A percentile compares a stretch with the other conserved stretches of the same genome.
Conservation (phyloP, 2,888 invertebrate species). For the Tetragonula carbonaria region DNA sequence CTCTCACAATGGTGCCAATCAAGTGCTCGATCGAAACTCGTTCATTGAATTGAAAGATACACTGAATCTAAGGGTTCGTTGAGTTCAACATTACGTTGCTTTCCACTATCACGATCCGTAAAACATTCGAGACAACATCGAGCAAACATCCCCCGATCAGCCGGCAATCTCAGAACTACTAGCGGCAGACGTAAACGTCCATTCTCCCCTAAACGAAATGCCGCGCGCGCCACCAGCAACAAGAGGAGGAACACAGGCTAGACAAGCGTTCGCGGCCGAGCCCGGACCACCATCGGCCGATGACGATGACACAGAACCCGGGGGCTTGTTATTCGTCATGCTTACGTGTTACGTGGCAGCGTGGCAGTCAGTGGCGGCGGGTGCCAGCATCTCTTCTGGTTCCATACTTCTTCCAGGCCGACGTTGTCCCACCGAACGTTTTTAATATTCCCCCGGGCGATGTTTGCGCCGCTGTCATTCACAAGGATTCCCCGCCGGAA, state of each 20-base stretch:
- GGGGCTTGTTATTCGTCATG: conserved; percentile 71
- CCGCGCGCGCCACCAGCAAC: too few species aligned
- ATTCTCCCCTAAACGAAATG: neutral
- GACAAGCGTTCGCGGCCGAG: conserved; percentile 9
- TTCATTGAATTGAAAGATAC: too few species aligned
- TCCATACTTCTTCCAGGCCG: conserved; percentile 58
- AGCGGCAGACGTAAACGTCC: neutral
- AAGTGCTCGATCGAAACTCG: too few species aligned
- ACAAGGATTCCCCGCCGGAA: conserved; percentile 53
- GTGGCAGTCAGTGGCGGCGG: conserved; percentile 40
- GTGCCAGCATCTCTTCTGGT: conserved; percentile 63
- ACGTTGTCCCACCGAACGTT: conserved; percentile 73
- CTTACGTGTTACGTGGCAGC: conserved; percentile 66
- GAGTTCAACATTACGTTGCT: too few species aligned
- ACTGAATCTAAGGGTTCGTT: too few species aligned
- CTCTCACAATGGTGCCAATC: too few species aligned
- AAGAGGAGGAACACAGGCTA: neutral
- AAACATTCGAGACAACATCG: too few species aligned
- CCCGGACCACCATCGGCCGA: conserved; percentile 36
- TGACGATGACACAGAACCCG: conserved; percentile 75
- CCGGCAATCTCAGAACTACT: too few species aligned
- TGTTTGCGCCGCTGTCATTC: conserved; percentile 80
- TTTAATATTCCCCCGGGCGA: conserved; percentile 81
- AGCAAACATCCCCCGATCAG: too few species aligned
- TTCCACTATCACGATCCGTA: too few species aligned